A percentile compares a stretch with the other conserved stretches of the same genome.
Conservation (phyloP, 1,140 invertebrate species). For the Zaprionus africanus region DNA sequence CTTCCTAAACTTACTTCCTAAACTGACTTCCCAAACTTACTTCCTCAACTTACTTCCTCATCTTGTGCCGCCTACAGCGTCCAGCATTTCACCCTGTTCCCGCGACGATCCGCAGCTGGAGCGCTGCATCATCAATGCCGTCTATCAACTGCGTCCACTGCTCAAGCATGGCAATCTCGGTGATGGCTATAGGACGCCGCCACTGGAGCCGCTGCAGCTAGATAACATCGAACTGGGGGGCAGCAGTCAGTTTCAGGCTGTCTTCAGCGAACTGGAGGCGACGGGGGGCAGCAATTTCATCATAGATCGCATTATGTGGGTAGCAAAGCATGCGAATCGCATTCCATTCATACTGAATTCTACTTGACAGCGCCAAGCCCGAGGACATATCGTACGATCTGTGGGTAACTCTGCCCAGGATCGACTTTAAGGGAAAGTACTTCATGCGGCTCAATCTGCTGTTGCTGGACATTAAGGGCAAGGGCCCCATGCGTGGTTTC, state of each 20-base stretch:
- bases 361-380: conserved; percentile 69
- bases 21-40: neutral
- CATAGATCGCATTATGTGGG: conserved; percentile 78
- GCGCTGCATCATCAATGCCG: conserved; percentile 85
- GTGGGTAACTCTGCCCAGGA: conserved; percentile 80
- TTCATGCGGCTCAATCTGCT: conserved; percentile 84
- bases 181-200: conserved; percentile 73
- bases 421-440: conserved; percentile 85
- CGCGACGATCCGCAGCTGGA: conserved; percentile 85
- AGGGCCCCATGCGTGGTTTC: conserved; percentile 86
- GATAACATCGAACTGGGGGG: conserved; percentile 77
- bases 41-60: neutral
- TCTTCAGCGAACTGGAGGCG: conserved; percentile 69
- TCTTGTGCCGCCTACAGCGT: conserved; percentile 65
- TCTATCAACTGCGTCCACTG: conserved; percentile 85
- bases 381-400: conserved; percentile 82
- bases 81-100: conserved; percentile 84
- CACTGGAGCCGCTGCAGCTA: conserved; percentile 73
- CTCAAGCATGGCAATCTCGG: conserved; percentile 85
- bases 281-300: conserved; percentile 79
- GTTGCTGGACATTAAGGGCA: conserved; percentile 86
- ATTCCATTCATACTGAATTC: neutral
- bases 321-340: neutral
- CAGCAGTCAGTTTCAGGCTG: conserved; percentile 73
- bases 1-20: neutral